phyloP scores from a whole-genome alignment of 2,113 vertebrate species.

The Ifrita kowaldi region DNA sequence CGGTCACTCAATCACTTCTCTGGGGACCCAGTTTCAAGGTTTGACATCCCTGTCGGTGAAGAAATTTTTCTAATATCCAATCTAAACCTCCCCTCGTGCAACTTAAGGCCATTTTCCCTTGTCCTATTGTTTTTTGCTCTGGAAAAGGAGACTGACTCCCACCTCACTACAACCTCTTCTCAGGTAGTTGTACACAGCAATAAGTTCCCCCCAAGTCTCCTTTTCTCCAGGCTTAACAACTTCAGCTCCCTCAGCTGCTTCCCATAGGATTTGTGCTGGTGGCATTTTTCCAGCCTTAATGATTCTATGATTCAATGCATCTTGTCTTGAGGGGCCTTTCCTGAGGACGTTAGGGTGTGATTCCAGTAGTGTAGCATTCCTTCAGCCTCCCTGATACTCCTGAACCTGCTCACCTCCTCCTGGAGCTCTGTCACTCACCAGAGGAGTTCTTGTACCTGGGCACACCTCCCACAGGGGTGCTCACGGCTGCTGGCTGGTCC shows the following conservation, averaged over 20 bases:
- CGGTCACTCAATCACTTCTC: background rate
- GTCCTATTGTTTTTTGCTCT: background rate
- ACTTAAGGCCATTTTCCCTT: background rate
- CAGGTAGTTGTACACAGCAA: background rate
- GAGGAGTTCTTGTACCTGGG: background rate
- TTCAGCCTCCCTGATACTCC: background rate
- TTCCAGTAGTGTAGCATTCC: background rate
- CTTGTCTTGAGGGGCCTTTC: background rate
- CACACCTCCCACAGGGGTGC: background rate
- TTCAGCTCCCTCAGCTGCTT: background rate
- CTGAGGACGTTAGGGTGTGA: background rate
- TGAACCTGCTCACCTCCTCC: background rate
- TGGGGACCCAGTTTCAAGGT: background rate
- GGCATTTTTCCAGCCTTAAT: background rate
- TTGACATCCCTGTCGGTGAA: background rate
- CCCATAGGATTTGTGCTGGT: too few relatives aligned
- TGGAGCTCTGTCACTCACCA: background rate
- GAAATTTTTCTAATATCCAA: background rate
- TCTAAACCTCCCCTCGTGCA: background rate
- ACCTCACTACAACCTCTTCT: background rate
- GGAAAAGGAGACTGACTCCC: background rate
- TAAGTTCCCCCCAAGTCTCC: background rate
- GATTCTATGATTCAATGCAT: background rate
- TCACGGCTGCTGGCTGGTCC: accelerated
- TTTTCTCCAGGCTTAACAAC: background rate